Conservation (phyloP, 2,113 vertebrate species). For the Sisor rabdophorus region DNA sequence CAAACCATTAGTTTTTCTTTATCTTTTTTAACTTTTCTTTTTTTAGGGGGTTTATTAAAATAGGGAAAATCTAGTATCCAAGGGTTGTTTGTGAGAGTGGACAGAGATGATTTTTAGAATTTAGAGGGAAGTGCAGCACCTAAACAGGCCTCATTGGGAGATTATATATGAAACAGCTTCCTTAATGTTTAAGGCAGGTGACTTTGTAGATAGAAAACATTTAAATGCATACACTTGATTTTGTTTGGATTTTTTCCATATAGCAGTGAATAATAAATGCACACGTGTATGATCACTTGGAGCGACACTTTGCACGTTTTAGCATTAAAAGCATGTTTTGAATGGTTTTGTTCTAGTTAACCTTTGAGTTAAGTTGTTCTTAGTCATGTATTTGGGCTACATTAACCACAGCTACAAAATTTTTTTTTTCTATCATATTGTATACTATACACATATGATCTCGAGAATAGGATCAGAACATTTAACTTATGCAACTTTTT, state of each 20-base stretch:
- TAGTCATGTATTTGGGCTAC: conserved; percentile 31
- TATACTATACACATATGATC: conserved; percentile 28
- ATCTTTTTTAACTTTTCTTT: conserved; percentile 51
- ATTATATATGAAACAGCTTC: conserved; percentile 83
- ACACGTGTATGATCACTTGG: conserved; percentile 76
- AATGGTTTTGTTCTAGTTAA: conserved; percentile 61
- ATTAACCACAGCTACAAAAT: conserved; percentile 36
- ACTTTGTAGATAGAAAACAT: conserved; percentile 74
- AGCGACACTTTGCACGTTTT: conserved; percentile 86
- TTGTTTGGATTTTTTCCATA: conserved; percentile 75
- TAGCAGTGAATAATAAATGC: conserved; percentile 72
- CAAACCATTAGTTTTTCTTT: conserved; percentile 21
- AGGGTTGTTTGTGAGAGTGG: conserved; percentile 1
- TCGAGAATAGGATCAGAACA: conserved; percentile 30
- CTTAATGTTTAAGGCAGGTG: conserved; percentile 99
- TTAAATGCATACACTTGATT: conserved; percentile 77
- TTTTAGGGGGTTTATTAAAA: conserved; percentile 59
- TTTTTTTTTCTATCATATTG: conserved; percentile 19
- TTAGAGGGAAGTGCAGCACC: conserved; percentile 32
- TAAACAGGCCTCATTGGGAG: conserved; percentile 79
- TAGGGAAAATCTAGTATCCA: conserved; percentile 51
- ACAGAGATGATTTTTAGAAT: conserved; percentile 8
- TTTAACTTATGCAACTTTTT: conserved; percentile 35
- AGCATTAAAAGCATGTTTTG: conserved; percentile 91
- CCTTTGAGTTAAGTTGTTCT: conserved; percentile 33